Conservation (phyloP, 2,113 vertebrate species). For the Pandion haliaetus region DNA sequence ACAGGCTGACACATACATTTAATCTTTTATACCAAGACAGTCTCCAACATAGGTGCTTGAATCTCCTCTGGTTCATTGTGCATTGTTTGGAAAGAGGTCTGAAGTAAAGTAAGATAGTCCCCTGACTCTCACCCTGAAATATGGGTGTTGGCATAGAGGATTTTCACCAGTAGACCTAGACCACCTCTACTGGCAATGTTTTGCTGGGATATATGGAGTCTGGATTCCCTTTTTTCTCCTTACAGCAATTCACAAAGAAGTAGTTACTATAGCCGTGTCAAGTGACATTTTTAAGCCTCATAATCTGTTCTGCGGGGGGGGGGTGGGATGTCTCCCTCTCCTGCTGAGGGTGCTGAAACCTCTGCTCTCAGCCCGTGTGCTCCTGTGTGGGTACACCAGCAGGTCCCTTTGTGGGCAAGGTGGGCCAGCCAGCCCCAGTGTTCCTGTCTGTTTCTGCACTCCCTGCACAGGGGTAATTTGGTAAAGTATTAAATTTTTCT, state of each 20-base stretch:
- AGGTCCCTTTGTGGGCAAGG: not conserved
- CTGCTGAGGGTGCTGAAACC: fast-evolving
- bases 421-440: not conserved
- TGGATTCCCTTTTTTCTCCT: not conserved
- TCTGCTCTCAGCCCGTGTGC: not conserved
- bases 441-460: not conserved
- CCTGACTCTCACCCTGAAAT: not conserved
- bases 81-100: not conserved
- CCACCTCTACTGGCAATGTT: not conserved
- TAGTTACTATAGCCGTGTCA: not conserved
- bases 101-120: not conserved
- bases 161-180: not conserved
- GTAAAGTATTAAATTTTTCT: not conserved
- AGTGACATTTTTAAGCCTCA: not conserved
- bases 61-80: not conserved
- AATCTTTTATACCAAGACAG: not conserved
- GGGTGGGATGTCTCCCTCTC: not conserved
- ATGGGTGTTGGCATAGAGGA: not conserved
- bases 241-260: not conserved
- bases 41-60: not conserved
- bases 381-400: not conserved
- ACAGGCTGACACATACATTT: not conserved
- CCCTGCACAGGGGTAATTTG: not conserved
- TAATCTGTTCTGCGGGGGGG: not conserved
- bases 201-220: not conserved